Evolutionary conservation across 2,888 invertebrate species (phyloP).

Genomic region (Argyra leucocephala): DNA sequence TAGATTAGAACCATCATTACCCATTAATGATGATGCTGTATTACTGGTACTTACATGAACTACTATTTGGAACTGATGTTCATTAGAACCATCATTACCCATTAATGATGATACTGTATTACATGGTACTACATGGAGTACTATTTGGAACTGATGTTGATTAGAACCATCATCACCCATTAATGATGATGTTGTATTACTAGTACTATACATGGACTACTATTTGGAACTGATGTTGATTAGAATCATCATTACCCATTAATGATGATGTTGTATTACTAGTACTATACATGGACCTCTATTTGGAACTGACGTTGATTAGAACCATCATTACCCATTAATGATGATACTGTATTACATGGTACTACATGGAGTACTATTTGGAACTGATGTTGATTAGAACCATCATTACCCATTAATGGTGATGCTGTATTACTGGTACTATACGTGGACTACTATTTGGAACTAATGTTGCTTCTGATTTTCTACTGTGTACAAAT

Average conservation of each 20-base stretch:
- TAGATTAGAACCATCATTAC: slow-evolving; percentile 20
- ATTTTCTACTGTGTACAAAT: slow-evolving; percentile 39
- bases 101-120: too few species aligned
- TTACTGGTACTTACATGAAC: slow-evolving; percentile 15
- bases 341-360: slow-evolving; percentile 14
- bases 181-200: slow-evolving; percentile 15
- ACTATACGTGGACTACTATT: slow-evolving; percentile 22
- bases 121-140: too few species aligned
- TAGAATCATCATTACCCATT: slow-evolving; percentile 18
- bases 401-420: slow-evolving; percentile 16
- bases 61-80: slow-evolving; percentile 26
- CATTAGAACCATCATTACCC: too few species aligned
- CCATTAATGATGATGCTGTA: slow-evolving; percentile 18
- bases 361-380: slow-evolving; percentile 21
- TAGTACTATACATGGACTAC: slow-evolving; percentile 20
- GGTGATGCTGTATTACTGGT: slow-evolving; percentile 15
- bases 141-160: too few species aligned
- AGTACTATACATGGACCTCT: slow-evolving; percentile 21
- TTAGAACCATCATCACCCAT: slow-evolving; percentile 17
- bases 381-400: slow-evolving; percentile 26
- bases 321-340: slow-evolving; percentile 17
- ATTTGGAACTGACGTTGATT: slow-evolving; percentile 27
- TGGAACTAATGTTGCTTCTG: slow-evolving; percentile 26
- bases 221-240: slow-evolving; percentile 27
- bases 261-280: slow-evolving; percentile 15